Evolutionary conservation across 92 coral and sea anemone genomes (phyloP).

Genomic region (Hydrozoanthus gracilis): DNA sequence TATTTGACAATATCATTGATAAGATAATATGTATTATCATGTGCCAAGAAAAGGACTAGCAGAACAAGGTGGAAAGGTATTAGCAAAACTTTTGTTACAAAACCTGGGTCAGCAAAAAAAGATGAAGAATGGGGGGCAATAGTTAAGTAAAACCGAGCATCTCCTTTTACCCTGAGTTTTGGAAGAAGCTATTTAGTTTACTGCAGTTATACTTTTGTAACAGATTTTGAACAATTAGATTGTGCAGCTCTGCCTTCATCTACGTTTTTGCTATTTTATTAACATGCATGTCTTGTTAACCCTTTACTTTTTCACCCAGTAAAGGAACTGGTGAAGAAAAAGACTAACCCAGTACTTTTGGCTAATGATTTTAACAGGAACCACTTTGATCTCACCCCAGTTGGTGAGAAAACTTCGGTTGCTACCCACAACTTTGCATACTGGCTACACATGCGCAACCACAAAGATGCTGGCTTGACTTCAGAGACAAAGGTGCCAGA

Average conservation of each 20-base stretch:
- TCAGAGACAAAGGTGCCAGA: constrained; percentile 23
- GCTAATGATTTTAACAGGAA: constrained; percentile 61
- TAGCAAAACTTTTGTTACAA: too few species aligned
- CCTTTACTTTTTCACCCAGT: background rate
- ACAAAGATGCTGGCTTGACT: constrained; percentile 34
- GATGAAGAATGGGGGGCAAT: too few species aligned
- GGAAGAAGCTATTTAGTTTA: background rate
- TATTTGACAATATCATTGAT: too few species aligned
- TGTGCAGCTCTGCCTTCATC: background rate
- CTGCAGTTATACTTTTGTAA: background rate
- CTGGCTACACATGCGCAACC: constrained; percentile 42
- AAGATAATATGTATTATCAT: too few species aligned
- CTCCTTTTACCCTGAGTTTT: too few species aligned
- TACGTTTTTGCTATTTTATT: background rate
- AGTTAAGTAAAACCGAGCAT: too few species aligned
- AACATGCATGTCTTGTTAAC: background rate
- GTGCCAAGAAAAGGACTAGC: too few species aligned
- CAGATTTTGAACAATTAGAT: background rate
- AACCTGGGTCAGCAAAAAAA: too few species aligned
- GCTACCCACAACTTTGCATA: constrained; percentile 56
- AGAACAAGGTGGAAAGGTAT: too few species aligned
- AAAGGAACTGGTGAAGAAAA: constrained; percentile 7
- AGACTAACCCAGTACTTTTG: constrained; percentile 22
- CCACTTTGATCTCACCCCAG: constrained; percentile 40
- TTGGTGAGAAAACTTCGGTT: constrained; percentile 40